phyloP scores from a whole-genome alignment of 2,797 vertebrate genomes.

The Arctocebus calabarensis region DNA sequence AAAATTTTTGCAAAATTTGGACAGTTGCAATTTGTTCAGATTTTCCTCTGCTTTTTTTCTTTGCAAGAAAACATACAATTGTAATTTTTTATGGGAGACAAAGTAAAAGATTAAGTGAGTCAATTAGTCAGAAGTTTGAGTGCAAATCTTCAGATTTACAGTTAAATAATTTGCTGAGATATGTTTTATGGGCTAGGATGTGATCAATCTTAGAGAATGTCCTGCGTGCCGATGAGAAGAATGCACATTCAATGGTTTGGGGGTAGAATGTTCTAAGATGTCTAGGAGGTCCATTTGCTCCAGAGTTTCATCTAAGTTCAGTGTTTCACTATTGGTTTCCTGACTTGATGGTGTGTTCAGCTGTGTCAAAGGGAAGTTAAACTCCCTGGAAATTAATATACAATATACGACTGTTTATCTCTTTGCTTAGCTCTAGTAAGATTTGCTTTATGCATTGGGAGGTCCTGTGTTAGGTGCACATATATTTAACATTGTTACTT shows the following conservation, averaged over 20 bases:
- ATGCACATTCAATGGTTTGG: neutral
- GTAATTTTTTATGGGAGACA: slow-evolving; percentile 41
- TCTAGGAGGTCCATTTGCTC: neutral
- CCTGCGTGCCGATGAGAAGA: neutral
- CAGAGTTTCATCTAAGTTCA: neutral
- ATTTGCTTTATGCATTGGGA: neutral
- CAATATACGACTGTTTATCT: neutral
- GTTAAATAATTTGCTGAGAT: neutral
- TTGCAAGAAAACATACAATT: slow-evolving; percentile 69
- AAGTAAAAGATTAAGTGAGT: neutral
- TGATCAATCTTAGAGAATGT: neutral
- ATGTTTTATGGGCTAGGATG: neutral
- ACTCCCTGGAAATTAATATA: neutral
- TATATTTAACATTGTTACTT: neutral
- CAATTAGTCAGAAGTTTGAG: slow-evolving; percentile 42
- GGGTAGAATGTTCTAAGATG: neutral
- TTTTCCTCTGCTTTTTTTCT: slow-evolving; percentile 58
- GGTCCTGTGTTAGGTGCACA: neutral
- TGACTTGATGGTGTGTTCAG: neutral
- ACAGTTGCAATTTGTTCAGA: slow-evolving; percentile 78
- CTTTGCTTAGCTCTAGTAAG: neutral
- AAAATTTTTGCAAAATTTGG: slow-evolving; percentile 85
- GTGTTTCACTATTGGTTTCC: neutral
- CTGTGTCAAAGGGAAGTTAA: neutral
- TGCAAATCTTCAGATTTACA: neutral